Evolutionary conservation across 1,140 invertebrate genomes (phyloP), one percentile per base, ranked within the genome.

Genomic region (Cherax quadricarinatus): DNA sequence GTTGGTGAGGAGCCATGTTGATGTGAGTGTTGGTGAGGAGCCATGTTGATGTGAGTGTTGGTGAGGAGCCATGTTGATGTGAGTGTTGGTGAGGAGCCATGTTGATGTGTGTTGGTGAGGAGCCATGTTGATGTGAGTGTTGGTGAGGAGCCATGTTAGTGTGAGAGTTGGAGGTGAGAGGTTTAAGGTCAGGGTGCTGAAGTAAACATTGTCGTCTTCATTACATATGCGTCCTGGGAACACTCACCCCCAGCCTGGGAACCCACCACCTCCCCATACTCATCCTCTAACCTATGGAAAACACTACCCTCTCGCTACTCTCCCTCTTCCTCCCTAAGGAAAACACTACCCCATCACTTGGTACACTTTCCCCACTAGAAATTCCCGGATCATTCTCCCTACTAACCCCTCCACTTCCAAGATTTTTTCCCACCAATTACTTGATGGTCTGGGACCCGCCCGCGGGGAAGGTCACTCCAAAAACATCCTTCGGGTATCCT

Each of bases 181-280:
- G 78, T 24, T 18, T 6, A 48, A 18, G 79, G 48, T 51, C 30
- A 18, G 51, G 82, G 53, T 53, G 7, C 51, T 24, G 82, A n/a
- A 49, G 82, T 84, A 84, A 84, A 84, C 82, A 84, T 21, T 84
- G 48, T 16, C 51, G 12, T 5, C 53, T 53, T 84, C 82, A 84
- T 84, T 84, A 84, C 82, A 84, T 49, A 84, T 84, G 82, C 82
- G 82, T 62, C 82, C 51, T 84, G 82, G 82, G 82, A 84, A 84
- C 82, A 53, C 21, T 84, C 21, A 7, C 12, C 53, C 49, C 82
- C 62, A 14, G 53, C 82, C 48, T 53, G 9, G 14, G 9, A 10
- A 53, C 48, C 48, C 48, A 49, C 80, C 21, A 6, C 21, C 78
- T 18, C 78, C 3, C 21, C 14, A n/a, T 24, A 16, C 78, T 7